Evolutionary conservation across 2,113 vertebrate genomes (phyloP), one percentile per base, ranked within the genome.

Genomic region (Nerophis lumbriciformis): DNA sequence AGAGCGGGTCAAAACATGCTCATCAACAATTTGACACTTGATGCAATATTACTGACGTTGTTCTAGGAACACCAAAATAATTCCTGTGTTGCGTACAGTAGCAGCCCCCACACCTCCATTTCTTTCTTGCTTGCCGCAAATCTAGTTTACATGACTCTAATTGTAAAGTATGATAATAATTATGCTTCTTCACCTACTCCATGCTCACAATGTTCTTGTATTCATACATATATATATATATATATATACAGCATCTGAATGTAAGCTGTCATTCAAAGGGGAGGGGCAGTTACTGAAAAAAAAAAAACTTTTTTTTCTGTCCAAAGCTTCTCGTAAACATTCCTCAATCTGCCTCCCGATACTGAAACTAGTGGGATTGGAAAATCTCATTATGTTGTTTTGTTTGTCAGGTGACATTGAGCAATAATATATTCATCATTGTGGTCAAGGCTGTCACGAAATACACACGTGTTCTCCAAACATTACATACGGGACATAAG

Each of bases 331-430:
- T 35, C 21, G 16, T 10, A 9, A 12, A 52, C 50, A 12, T 28
- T 8, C 48, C 9, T 5, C 8, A 4, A 55, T 66, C 28, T 49
- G 52, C 61, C 65, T 64, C 52, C 55, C 71, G 1, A 19, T 59
- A 66, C 57, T 48, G 6, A 63, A 21, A 19, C 39, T n/a, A 15
- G 36, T 37, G 2, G 60, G 38, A 39, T 11, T 59, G 69, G 53
- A 77, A 72, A 48, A 55, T 15, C 3, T 0, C 9, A 16, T 48
- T 61, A 60, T 58, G 59, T 69, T 35, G 48, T 69, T 48, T 8
- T 68, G 36, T 47, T 19, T 19, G 59, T 61, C 13, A 66, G 15
- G 35, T 54, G 48, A 63, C 4, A 35, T 1, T 7, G 9, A 16
- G 19, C 19, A 19, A 19, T 19, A 19, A 19, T 3, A 14, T 42